phyloP scores from a whole-genome alignment of 2,888 invertebrate genomes.

The Adela reaumurella region DNA sequence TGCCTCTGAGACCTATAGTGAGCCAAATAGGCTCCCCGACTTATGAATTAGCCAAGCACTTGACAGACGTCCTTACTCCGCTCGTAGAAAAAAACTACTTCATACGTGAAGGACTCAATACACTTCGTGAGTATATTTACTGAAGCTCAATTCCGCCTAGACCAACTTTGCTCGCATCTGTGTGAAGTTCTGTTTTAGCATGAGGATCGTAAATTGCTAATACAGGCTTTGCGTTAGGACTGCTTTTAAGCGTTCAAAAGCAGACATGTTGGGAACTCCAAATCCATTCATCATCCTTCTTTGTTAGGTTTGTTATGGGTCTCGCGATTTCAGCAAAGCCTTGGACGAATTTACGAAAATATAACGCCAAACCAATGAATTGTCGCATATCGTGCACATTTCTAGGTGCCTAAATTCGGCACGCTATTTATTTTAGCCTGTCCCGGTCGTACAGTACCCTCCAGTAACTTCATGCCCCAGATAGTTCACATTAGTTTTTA shows the following conservation, averaged over 20 bases:
- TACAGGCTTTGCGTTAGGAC: slow-evolving; percentile 1
- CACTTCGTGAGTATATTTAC: too few species aligned
- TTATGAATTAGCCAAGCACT: too few species aligned
- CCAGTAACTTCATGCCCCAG: slow-evolving; percentile 5
- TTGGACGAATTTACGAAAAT: slow-evolving; percentile 4
- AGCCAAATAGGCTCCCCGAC: too few species aligned
- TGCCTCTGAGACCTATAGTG: too few species aligned
- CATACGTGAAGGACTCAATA: too few species aligned
- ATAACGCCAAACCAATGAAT: slow-evolving; percentile 1
- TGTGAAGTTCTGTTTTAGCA: slow-evolving; percentile 5
- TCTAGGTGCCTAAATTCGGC: not conserved
- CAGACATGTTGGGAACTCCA: slow-evolving; percentile 1
- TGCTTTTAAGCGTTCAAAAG: slow-evolving; percentile 5
- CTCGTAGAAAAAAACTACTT: too few species aligned
- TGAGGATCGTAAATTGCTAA: slow-evolving; percentile 4
- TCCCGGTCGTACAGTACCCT: slow-evolving; percentile 2
- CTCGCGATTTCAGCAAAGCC: slow-evolving; percentile 8
- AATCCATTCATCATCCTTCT: slow-evolving; percentile 1
- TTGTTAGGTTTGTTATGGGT: slow-evolving; percentile 5
- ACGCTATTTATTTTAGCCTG: not conserved
- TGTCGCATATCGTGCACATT: not conserved
- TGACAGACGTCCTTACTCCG: too few species aligned
- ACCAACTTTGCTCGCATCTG: slow-evolving; percentile 4
- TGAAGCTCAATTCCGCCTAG: too few species aligned
- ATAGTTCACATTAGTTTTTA: slow-evolving; percentile 2